Conservation (phyloP, 2,888 invertebrate genomes). For the Eupithecia subfuscata region DNA sequence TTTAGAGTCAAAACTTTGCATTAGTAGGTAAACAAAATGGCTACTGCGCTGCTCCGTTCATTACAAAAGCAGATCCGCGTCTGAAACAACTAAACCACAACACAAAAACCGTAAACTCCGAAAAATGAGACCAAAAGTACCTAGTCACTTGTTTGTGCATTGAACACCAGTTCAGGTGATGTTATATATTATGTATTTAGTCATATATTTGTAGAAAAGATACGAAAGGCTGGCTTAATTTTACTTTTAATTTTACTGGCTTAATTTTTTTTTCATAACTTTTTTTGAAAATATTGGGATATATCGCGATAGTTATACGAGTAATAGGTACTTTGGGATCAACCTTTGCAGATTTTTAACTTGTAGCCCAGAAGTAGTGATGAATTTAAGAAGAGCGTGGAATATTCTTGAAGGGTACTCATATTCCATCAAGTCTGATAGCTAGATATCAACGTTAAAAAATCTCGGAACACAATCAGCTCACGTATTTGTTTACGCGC, state of each 20-base stretch:
- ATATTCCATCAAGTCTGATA: neutral
- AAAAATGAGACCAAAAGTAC: neutral
- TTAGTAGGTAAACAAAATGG: neutral
- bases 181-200: neutral
- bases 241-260: neutral
- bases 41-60: neutral
- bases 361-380: neutral
- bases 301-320: neutral
- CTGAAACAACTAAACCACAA: conserved; percentile 2
- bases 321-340: neutral
- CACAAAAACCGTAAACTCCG: conserved; percentile 4
- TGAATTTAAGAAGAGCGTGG: neutral
- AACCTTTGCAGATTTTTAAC: neutral
- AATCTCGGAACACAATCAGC: conserved; percentile 45
- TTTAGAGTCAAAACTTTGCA: neutral
- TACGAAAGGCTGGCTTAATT: neutral
- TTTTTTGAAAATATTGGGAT: neutral
- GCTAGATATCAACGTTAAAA: neutral
- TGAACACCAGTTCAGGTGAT: neutral
- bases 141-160: conserved; percentile 3
- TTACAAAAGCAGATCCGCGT: neutral
- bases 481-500: conserved; percentile 61
- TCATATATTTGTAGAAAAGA: neutral
- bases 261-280: neutral
- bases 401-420: neutral